Conservation (phyloP, 2,113 vertebrate genomes). For the Hippoglossus stenolepis region DNA sequence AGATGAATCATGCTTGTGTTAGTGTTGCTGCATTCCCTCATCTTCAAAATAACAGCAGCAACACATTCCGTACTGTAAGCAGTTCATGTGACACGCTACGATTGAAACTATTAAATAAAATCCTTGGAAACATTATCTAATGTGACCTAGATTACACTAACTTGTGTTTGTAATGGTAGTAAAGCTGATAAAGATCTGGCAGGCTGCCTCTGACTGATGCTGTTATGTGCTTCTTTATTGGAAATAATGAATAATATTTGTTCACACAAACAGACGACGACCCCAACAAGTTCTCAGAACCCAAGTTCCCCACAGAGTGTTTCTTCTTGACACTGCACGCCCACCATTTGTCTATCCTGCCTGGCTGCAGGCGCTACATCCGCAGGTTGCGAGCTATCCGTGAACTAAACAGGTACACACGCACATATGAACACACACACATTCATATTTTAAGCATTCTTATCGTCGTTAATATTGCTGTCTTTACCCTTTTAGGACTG, state of each 20-base stretch:
- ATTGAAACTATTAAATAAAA: neutral
- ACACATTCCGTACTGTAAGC: neutral
- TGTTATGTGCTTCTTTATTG: too few relatives aligned
- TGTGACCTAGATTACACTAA: neutral
- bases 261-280: constrained; percentile 83
- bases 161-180: neutral
- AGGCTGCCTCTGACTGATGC: too few relatives aligned
- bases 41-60: neutral
- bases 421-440: neutral
- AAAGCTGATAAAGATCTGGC: too few relatives aligned
- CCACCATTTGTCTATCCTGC: constrained; percentile 96
- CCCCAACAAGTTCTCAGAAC: constrained; percentile 90
- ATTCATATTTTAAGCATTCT: neutral
- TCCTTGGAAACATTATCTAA: neutral
- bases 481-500: constrained; percentile 85
- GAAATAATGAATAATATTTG: constrained; percentile 6
- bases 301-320: constrained; percentile 97
- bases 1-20: constrained; percentile 14
- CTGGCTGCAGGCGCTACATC: constrained; percentile 96
- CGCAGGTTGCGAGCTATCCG: constrained; percentile 95
- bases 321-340: constrained; percentile 97
- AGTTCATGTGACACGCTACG: neutral
- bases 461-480: constrained; percentile 14
- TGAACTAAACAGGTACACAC: constrained; percentile 92
- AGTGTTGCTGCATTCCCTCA: neutral